These are phyloP conservation scores for Thymelicus acteon DNA, from an alignment of 2,888 invertebrate species.

Conservation along the genomic window DNA sequence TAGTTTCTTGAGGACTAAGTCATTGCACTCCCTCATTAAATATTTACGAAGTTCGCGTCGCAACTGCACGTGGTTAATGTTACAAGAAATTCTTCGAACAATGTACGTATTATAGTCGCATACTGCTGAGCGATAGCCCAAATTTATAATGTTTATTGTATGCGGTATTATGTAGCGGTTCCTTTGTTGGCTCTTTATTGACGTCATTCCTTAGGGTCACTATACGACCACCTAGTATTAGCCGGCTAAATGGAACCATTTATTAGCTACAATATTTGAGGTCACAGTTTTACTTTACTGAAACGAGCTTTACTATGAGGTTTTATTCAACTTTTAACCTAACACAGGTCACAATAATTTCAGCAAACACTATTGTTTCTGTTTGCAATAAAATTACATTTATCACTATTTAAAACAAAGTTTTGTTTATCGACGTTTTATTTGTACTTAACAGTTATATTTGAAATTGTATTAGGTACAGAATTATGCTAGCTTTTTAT, in stretches of 20 bases:
- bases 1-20: background rate
- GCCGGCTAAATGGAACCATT: conserved; percentile 19
- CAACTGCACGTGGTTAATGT: conserved; percentile 20
- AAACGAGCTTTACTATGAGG: background rate
- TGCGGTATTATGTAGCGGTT: conserved; percentile 16
- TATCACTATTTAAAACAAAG: too few species aligned
- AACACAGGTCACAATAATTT: too few species aligned
- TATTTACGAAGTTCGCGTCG: conserved; percentile 14
- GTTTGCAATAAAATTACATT: too few species aligned
- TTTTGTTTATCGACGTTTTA: too few species aligned
- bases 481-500: too few species aligned
- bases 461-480: too few species aligned
- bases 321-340: too few species aligned
- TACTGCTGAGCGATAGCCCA: background rate
- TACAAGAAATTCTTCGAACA: background rate
- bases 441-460: too few species aligned
- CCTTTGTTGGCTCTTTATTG: conserved; percentile 32
- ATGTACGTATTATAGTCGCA: background rate
- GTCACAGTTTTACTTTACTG: background rate
- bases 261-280: conserved; percentile 1
- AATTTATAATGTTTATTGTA: conserved; percentile 9
- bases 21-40: conserved; percentile 8
- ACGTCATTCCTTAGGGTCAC: conserved; percentile 35
- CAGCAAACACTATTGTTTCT: too few species aligned
- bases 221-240: conserved; percentile 25